Base-by-base conservation (phyloP, 64 coral and sea anemone genomes). In the Dendrophyllia cribrosa region DNA sequence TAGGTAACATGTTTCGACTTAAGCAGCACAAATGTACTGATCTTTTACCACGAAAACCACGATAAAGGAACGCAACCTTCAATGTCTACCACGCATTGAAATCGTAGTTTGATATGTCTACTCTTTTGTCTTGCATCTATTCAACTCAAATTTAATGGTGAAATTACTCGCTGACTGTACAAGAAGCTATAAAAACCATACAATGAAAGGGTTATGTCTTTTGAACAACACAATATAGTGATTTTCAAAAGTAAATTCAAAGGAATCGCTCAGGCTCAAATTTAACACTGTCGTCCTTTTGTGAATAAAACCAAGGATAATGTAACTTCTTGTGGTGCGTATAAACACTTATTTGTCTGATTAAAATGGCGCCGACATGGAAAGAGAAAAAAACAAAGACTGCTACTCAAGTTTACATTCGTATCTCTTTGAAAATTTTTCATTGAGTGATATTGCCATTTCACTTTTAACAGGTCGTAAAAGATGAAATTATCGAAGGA, bases 101-200 rank as follows among this genome's bases (percentile, higher is more conserved):
- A 88, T 89, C 62, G 19, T 63, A 83, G 79, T 58, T 91, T 97
- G 95, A 97, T 97, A 97, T 94, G 95, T 97, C 95, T 97, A 91
- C 24, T 61, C 79, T 60, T 91, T 97, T 94, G 87, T 90, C 51
- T 58, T 75, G 67, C 8, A 44, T 60, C 90, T 72, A 94, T 97
- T 91, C 82, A 91, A 97, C 78, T 67, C 76, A 87, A 63, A 89
- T 89, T 93, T 90, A 97, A 89, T 84, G 79, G 91, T 76, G 70
- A 92, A 94, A 97, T 94, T 94, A 94, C 92, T 77, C 82, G 49
- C 88, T 94, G 78, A 25, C 47, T 80, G 78, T 88, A 97, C 95
- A 97, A 97, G 95, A 97, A 93, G 68, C 79, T 97, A 90, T 93
- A 79, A 83, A 86, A 66, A 58, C 23, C 51, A 43, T 76, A 94